Evolutionary conservation across 2,113 vertebrate species (phyloP).

Genomic region (Brachypteracias leptosomus): DNA sequence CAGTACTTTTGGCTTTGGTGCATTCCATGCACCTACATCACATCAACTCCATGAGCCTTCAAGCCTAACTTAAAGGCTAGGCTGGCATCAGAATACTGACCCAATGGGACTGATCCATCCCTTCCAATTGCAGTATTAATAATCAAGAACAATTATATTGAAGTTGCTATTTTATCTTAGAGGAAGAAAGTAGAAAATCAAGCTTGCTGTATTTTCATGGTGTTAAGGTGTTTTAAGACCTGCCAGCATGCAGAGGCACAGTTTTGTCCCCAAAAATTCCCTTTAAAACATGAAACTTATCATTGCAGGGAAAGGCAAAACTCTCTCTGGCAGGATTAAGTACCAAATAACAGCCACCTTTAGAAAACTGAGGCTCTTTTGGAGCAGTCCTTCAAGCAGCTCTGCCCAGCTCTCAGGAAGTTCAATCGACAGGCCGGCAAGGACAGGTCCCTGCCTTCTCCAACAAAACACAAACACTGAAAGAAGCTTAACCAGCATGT

Average conservation of each 20-base stretch:
- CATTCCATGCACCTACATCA: neutral
- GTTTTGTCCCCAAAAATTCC: neutral
- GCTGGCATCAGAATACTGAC: neutral
- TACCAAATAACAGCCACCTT: neutral
- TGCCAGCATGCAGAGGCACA: neutral
- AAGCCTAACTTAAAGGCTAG: neutral
- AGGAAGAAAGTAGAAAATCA: neutral
- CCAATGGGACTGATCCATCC: neutral
- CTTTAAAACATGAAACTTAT: neutral
- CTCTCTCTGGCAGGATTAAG: neutral
- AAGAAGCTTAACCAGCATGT: neutral
- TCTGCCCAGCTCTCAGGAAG: neutral
- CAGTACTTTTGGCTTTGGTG: neutral
- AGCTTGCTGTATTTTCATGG: neutral
- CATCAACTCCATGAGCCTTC: neutral
- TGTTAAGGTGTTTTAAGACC: neutral
- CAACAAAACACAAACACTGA: neutral
- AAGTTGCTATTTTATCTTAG: neutral
- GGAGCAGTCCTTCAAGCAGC: neutral
- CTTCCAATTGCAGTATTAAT: neutral
- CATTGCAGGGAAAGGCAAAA: neutral
- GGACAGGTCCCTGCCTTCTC: neutral
- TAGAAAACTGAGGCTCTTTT: neutral
- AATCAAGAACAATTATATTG: neutral
- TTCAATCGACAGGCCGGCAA: neutral